Evolutionary conservation across 2,888 invertebrate species (phyloP).

Genomic region (Apotomis betuletana): DNA sequence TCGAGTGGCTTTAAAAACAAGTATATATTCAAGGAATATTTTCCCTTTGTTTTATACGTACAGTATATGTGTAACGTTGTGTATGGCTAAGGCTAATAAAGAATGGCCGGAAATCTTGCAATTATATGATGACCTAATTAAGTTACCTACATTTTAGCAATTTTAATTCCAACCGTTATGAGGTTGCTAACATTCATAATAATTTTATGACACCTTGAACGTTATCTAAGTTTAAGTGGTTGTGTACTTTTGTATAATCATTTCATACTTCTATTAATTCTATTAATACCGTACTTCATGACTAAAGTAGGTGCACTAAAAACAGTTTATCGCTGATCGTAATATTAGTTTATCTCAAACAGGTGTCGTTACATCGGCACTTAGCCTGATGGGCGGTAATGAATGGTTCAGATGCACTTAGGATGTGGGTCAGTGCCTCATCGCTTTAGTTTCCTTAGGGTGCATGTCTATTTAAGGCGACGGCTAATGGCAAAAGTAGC

Average conservation of each 20-base stretch:
- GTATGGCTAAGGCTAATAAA: too few species aligned
- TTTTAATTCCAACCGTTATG: too few species aligned
- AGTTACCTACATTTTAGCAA: too few species aligned
- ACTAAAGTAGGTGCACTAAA: neutral
- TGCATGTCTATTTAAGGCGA: neutral
- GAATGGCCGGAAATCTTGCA: too few species aligned
- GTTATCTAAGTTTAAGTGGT: too few species aligned
- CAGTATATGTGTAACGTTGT: too few species aligned
- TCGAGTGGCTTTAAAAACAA: neutral
- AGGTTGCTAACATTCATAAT: too few species aligned
- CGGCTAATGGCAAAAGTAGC: too few species aligned
- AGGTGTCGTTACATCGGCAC: slow-evolving; percentile 29
- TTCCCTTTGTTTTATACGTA: neutral
- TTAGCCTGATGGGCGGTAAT: slow-evolving; percentile 42
- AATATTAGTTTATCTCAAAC: slow-evolving; percentile 26
- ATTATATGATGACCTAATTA: too few species aligned
- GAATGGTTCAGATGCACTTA: slow-evolving; percentile 61
- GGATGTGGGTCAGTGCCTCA: slow-evolving; percentile 46
- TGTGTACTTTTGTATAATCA: too few species aligned
- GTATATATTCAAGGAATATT: neutral
- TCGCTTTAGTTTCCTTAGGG: slow-evolving; percentile 8
- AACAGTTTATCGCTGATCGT: slow-evolving; percentile 13
- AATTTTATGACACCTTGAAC: too few species aligned
- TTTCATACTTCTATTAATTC: too few species aligned
- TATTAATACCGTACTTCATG: neutral